Conservation (phyloP, 2,113 vertebrate species). For the Struthio camelus region DNA sequence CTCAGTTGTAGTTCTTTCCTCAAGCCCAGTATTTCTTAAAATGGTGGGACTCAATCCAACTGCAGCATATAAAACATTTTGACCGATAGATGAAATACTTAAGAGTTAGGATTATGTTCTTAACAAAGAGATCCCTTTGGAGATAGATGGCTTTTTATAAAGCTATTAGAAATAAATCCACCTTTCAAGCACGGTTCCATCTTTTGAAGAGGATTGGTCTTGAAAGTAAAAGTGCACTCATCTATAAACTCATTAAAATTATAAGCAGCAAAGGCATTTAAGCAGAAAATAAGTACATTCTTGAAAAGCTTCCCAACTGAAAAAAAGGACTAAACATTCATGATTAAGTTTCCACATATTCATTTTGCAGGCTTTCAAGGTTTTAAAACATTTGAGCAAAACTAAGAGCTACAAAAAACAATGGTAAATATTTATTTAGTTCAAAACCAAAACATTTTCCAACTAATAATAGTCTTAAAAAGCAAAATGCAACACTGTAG, state of each 20-base stretch:
- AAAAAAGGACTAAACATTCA: neutral
- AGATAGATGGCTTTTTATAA: conserved; percentile 12
- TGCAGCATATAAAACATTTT: neutral
- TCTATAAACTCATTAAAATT: conserved; percentile 52
- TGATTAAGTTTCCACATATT: neutral
- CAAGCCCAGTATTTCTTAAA: neutral
- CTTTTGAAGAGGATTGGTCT: conserved; percentile 27
- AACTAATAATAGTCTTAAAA: neutral
- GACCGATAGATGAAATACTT: neutral
- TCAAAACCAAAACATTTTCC: neutral
- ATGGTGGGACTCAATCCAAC: neutral
- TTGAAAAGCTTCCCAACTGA: conserved; percentile 17
- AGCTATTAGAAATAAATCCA: neutral
- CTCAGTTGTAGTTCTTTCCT: neutral
- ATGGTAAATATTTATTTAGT: neutral
- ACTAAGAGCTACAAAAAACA: neutral
- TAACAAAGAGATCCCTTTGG: neutral
- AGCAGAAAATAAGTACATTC: conserved; percentile 37
- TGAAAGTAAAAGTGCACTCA: conserved; percentile 38
- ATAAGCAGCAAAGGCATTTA: conserved; percentile 34
- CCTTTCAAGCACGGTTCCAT: neutral
- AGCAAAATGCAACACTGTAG: neutral
- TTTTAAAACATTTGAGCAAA: neutral
- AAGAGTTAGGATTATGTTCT: neutral
- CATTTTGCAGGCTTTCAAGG: neutral